Percentiles rank a stretch among this genome's conserved stretches.
These are phyloP conservation scores for Melolontha melolontha DNA, from an alignment of 2,888 invertebrate genomes.

Conservation along the genomic window DNA sequence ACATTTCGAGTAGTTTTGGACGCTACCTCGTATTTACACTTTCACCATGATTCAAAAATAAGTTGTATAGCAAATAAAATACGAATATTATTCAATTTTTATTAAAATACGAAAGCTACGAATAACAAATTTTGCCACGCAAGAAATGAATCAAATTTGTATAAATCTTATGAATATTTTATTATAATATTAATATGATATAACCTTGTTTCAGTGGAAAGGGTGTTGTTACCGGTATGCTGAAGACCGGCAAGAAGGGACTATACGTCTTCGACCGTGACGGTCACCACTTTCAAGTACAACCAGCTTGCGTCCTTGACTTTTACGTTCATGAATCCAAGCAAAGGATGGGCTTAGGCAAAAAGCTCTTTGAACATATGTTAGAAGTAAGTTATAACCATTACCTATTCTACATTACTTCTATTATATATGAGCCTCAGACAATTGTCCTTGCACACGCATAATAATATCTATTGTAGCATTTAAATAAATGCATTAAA, in stretches of 20 bases:
- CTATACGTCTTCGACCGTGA: conserved; percentile 85
- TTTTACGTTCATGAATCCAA: conserved; percentile 89
- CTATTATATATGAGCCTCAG: too few relatives aligned
- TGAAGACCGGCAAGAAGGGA: conserved; percentile 92
- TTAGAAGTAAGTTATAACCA: conserved; percentile 72
- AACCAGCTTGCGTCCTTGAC: conserved; percentile 90
- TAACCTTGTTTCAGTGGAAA: conserved; percentile 70
- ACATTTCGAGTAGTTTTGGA: too few relatives aligned
- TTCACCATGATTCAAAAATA: too few relatives aligned
- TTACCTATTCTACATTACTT: background rate
- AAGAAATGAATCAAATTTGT: background rate
- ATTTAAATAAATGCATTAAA: too few relatives aligned
- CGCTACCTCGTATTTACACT: too few relatives aligned
- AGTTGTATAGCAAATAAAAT: too few relatives aligned
- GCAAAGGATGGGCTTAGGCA: conserved; percentile 90
- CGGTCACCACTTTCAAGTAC: conserved; percentile 80
- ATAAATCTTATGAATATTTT: conserved; percentile 18
- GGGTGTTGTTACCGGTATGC: conserved; percentile 81
- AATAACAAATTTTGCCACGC: too few relatives aligned
- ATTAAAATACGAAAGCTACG: too few relatives aligned
- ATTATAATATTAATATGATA: conserved; percentile 39
- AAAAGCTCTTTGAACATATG: conserved; percentile 88
- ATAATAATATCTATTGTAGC: too few relatives aligned
- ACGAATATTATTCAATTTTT: too few relatives aligned
- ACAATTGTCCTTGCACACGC: too few relatives aligned